Conservation (phyloP, 2,797 vertebrate species). For the Helarctos malayanus region DNA sequence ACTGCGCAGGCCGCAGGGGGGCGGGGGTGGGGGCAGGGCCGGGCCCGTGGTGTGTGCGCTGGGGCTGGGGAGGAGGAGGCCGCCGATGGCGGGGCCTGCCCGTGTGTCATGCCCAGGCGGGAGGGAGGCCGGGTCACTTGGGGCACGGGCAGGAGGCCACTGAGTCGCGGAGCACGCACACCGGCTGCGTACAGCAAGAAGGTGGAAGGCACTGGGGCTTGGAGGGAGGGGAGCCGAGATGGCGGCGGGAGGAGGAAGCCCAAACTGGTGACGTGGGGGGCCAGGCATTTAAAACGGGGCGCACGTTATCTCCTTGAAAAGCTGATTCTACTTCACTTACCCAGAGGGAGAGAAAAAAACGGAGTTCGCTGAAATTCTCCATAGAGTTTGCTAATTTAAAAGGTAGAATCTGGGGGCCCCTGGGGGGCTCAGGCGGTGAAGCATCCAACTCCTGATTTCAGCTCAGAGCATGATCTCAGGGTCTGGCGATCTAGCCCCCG, state of each 20-base stretch:
- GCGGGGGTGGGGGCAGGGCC: not conserved
- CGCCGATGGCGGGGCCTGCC: rapidly evolving
- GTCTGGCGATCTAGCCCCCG: not conserved
- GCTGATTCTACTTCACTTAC: not conserved
- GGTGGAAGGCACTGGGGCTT: not conserved
- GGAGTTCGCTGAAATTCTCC: not conserved
- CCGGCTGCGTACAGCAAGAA: rapidly evolving
- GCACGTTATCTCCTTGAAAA: not conserved
- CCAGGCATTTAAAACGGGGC: not conserved
- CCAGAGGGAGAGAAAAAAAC: not conserved
- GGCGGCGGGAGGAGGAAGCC: not conserved
- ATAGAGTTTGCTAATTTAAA: not conserved
- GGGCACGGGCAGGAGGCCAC: not conserved
- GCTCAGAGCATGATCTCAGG: not conserved
- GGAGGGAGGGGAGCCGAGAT: too few species aligned
- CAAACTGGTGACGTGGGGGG: not conserved
- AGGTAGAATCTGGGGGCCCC: not conserved
- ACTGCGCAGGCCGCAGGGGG: not conserved
- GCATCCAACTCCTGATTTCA: not conserved
- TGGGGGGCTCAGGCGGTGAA: not conserved
- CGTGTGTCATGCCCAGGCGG: not conserved
- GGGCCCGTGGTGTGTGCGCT: not conserved
- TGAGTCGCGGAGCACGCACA: rapidly evolving
- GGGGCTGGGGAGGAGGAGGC: not conserved
- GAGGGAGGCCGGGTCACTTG: not conserved